Base-by-base conservation (phyloP, 2,888 invertebrate species). In the Bombylius major region DNA sequence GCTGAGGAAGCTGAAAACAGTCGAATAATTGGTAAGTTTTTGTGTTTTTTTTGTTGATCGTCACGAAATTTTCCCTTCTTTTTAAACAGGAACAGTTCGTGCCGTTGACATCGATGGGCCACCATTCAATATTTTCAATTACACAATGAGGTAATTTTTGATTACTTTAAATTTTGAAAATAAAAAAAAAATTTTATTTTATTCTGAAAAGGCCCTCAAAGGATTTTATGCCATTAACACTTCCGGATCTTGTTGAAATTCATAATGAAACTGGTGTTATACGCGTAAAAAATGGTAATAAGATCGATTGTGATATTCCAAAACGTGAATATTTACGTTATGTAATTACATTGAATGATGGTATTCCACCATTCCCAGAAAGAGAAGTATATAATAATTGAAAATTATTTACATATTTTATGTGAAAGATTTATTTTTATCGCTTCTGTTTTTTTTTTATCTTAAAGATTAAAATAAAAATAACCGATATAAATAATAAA, bases 21-120 rank as follows among this genome's bases (percentile, higher is more conserved):
- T 12, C 74, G 75, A 3, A 69, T 79, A 44, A 78, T 83, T 56
- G 82, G 82, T n/a, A 58, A 58, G 23, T 12, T 31, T 47, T 33
- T 46, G 8, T 9, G 3, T 36, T 36, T 36, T 36, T 8, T 8
- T 36, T 9, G 9, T 36, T 36, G 7, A n/a, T 36, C 4, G 36
- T 36, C 1, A n/a, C n/a, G n/a, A n/a, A 9, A 36, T 36, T 36
- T 9, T 36, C 7, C 47, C 12, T 53, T 44, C 7, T 52, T 55
- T 6, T 47, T 6, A 14, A 12, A 47, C 8, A 63, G 65, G 66
- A 32, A 75, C 77, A 5, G 75, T 84, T 23, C 70, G 72, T 42
- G 84, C 84, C 6, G 77, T 73, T 0, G 84, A 84, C 69, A 76
- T 75, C 54, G 84, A 84, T 67, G 82, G 81, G 0, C 78, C 79